phyloP scores from a whole-genome alignment of 2,797 vertebrate genomes.

The Chanos chanos region DNA sequence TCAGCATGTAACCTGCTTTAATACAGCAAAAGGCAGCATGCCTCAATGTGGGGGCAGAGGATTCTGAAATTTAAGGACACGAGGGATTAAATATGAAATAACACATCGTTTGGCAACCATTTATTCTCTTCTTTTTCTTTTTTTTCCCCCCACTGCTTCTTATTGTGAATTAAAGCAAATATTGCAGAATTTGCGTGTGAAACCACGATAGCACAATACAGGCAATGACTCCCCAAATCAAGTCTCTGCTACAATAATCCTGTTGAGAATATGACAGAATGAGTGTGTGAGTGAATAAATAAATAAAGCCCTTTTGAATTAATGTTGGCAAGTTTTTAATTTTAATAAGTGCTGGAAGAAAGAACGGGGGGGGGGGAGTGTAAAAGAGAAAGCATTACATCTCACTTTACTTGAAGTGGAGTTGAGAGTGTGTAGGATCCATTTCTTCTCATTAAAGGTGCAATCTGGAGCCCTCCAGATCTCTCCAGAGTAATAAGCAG shows the following conservation, averaged over 20 bases:
- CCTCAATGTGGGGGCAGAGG: too few species aligned
- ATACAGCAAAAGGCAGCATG: too few species aligned
- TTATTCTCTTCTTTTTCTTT: too few species aligned
- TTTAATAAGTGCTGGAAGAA: slow-evolving; percentile 67
- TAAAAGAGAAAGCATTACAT: slow-evolving; percentile 60
- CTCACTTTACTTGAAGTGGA: slow-evolving; percentile 67
- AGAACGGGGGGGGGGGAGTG: slow-evolving; percentile 20
- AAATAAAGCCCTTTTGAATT: slow-evolving; percentile 73
- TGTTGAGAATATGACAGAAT: too few species aligned
- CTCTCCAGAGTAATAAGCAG: slow-evolving; percentile 76
- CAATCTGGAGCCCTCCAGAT: slow-evolving; percentile 68
- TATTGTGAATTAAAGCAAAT: slow-evolving; percentile 67
- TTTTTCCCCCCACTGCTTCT: too few species aligned
- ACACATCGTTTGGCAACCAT: slow-evolving; percentile 63
- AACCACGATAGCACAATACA: slow-evolving; percentile 66
- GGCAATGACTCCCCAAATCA: slow-evolving; percentile 68
- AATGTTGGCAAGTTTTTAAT: slow-evolving; percentile 69
- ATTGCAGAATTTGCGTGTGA: slow-evolving; percentile 66
- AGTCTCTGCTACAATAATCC: slow-evolving; percentile 69
- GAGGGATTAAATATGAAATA: slow-evolving; percentile 55
- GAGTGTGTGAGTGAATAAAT: too few species aligned
- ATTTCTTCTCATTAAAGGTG: slow-evolving; percentile 76
- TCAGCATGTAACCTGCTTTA: too few species aligned
- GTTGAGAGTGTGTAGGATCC: slow-evolving; percentile 65
- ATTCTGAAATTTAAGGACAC: slow-evolving; percentile 46